A percentile compares a stretch with the other conserved stretches of the same genome.
Evolutionary conservation across 2,113 vertebrate genomes (phyloP).

Genomic region (Microcebus murinus): DNA sequence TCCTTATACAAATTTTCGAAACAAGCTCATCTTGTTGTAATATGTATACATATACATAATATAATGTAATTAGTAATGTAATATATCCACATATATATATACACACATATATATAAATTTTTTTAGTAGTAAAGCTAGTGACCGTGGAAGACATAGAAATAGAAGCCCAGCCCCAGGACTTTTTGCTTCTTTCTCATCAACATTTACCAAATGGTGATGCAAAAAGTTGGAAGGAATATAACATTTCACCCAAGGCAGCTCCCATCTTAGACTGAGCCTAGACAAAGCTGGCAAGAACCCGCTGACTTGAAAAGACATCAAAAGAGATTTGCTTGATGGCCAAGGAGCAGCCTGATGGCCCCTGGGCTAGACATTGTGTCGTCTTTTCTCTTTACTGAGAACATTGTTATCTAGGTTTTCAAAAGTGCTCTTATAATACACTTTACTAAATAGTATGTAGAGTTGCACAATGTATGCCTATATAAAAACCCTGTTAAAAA

Average conservation of each 20-base stretch:
- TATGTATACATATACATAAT: background rate
- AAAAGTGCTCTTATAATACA: conserved; percentile 51
- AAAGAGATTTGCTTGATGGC: background rate
- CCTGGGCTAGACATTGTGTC: background rate
- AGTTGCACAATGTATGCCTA: conserved; percentile 39
- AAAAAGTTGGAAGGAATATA: background rate
- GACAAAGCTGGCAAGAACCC: background rate
- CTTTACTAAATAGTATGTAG: conserved; percentile 65
- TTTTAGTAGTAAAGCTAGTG: background rate
- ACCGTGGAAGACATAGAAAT: background rate
- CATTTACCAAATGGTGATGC: background rate
- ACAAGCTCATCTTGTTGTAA: background rate
- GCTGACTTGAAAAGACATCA: conserved; percentile 31
- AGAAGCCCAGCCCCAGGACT: background rate
- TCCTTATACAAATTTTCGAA: conserved; percentile 45
- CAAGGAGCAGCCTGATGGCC: background rate
- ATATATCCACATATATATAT: background rate
- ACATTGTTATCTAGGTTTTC: conserved; percentile 52
- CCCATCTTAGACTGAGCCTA: background rate
- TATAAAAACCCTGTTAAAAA: conserved; percentile 75
- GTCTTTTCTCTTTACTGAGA: conserved; percentile 20
- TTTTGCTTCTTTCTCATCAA: conserved; percentile 25
- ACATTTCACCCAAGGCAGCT: background rate
- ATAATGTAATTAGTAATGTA: background rate
- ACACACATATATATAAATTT: background rate